Conservation (phyloP, 2,797 vertebrate species). For the Podarcis siculus region DNA sequence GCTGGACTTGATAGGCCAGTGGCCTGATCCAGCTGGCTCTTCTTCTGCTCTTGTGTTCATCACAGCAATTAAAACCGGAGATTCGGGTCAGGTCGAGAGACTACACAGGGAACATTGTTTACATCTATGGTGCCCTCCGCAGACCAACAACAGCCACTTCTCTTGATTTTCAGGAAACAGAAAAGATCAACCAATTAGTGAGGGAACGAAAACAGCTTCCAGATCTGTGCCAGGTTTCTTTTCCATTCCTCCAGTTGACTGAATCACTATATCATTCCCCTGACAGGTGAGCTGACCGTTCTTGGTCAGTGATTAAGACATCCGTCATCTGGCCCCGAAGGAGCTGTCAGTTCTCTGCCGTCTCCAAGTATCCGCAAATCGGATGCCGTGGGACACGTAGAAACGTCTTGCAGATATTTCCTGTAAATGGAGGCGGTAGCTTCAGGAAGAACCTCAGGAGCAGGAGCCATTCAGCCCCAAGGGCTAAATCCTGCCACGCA, state of each 20-base stretch:
- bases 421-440: background rate
- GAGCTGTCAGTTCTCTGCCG: background rate
- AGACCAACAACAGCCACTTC: too few relatives aligned
- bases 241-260: background rate
- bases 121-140: background rate
- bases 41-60: too few relatives aligned
- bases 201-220: too few relatives aligned
- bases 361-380: background rate
- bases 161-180: background rate
- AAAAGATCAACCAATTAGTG: background rate
- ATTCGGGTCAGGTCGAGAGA: too few relatives aligned
- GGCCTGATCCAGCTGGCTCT: too few relatives aligned
- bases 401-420: background rate
- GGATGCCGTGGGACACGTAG: background rate
- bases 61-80: too few relatives aligned
- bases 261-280: background rate
- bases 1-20: too few relatives aligned
- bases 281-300: background rate
- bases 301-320: slow-evolving; percentile 1
- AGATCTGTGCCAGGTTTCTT: background rate
- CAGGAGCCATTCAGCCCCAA: too few relatives aligned
- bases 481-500: too few relatives aligned
- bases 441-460: background rate
- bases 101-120: background rate
- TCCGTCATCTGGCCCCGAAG: background rate